Base-by-base conservation (phyloP, 2,888 invertebrate genomes). In the Chymomyza caudatula region DNA sequence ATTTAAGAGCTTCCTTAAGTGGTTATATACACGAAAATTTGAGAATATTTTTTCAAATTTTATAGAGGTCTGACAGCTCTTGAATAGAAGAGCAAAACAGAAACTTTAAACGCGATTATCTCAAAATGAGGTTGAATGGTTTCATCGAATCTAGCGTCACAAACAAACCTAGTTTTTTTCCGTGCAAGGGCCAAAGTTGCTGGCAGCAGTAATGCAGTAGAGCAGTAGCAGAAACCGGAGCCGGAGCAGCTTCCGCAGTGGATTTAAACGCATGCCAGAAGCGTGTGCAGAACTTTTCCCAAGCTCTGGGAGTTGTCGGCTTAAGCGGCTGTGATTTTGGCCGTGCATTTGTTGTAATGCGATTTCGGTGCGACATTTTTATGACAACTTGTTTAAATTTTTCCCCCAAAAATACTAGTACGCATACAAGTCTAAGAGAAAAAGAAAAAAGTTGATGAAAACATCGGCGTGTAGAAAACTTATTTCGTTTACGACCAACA, bases 321-420 rank as follows among this genome's bases (percentile, higher is more conserved):
- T 37, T 37, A 37, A 37, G 29, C 29, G 29, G 29, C 29, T 37
- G 29, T 37, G 29, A 37, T 37, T 37, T 44, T 25, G 52, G 15
- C 29, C 42, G 20, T 61, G 29, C 51, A 58, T 69, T 76, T 62
- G 67, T 69, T 70, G 76, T 78, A 75, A 76, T 78, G 73, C 66
- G 71, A 76, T 74, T 78, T 70, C 72, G 69, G 63, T 70, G 77
- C 69, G 80, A 80, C 81, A 83, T 83, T 83, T 81, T 83, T 83
- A 84, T 83, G 82, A 83, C 85, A 86, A 86, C 77, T 86, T 83
- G 86, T 77, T 83, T 86, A 81, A 83, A 86, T 37, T 37, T 37
- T 37, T 37, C 29, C 11, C 29, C 29, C 29, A 37, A 37, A 37
- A 37, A 37, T 37, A 1, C 29, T 8, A 37, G 11, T 29, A 6